Base-by-base conservation (phyloP, 2,888 invertebrate species). In the Melanchra persicariae region DNA sequence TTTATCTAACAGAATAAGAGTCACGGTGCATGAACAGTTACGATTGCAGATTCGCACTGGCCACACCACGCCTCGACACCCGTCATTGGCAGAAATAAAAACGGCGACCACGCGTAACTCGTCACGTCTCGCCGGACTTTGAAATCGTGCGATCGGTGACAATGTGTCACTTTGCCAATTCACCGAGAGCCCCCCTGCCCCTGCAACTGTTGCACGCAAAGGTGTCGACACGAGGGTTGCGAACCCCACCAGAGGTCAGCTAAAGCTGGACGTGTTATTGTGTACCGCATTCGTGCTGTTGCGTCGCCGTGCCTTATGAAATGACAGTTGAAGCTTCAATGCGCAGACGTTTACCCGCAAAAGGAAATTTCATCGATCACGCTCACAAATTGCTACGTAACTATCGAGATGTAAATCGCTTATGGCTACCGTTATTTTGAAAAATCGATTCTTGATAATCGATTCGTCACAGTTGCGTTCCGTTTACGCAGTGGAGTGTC, bases 61-160 rank as follows among this genome's bases (percentile, higher is more conserved):
- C 90, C 91, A 87, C 89, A 95, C 95, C 95, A 95, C 95, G 95
- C 95, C 95, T 95, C 95, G 92, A 92, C 94, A 94, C 94, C 92
- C 93, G 95, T 95, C 95, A 96, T 96, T 96, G 95, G 95, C 95
- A 96, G 95, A 96, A 95, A 95, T 95, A 95, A 95, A 96, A 95
- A 95, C 95, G 93, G 92, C 94, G 92, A 93, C 94, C 94, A 94
- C 95, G 95, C 95, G 95, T 95, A 95, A 93, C 95, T 93, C 92
- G 95, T 95, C 95, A 95, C 95, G 95, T 94, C 91, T 93, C 90
- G 93, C 87, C 92, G 95, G 94, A 92, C 95, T 94, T 94, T 90
- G 94, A 94, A 94, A 95, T 95, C 95, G 95, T 95, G 95, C 93
- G 91, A 90, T 91, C 91, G 93, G 92, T 92, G 95, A 95, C 95